phyloP scores from a whole-genome alignment of 2,888 invertebrate genomes.

The Hypselothyrea guttata region DNA sequence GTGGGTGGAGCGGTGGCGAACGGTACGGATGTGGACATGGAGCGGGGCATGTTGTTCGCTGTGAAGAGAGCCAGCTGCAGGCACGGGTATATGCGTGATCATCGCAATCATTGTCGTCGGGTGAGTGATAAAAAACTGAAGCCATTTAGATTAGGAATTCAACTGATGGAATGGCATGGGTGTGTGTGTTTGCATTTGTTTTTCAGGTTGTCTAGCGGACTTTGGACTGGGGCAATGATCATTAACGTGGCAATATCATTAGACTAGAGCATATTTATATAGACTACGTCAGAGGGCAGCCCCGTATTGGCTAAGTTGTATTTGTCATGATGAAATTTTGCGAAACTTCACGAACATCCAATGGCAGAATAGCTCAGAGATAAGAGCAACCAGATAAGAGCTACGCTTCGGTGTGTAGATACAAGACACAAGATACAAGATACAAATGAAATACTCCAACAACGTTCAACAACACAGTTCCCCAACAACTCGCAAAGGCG shows the following conservation, averaged over 20 bases:
- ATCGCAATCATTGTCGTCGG: slow-evolving; percentile 66
- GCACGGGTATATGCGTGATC: slow-evolving; percentile 55
- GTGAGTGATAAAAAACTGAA: slow-evolving; percentile 37
- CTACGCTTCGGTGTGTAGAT: too few species aligned
- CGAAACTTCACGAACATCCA: slow-evolving; percentile 8
- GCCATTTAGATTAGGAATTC: not conserved
- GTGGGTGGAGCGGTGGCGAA: slow-evolving; percentile 1
- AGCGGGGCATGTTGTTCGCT: slow-evolving; percentile 64
- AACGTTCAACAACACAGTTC: not conserved
- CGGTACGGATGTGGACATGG: slow-evolving; percentile 23
- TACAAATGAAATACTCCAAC: slow-evolving; percentile 1
- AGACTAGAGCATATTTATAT: slow-evolving; percentile 22
- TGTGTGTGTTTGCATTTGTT: too few species aligned
- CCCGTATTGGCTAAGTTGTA: not conserved
- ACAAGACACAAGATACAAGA: slow-evolving; percentile 4
- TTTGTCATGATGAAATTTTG: slow-evolving; percentile 12
- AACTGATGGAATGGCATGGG: not conserved
- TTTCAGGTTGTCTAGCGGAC: slow-evolving; percentile 47
- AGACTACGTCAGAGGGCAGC: slow-evolving; percentile 29
- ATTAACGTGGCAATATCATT: slow-evolving; percentile 1
- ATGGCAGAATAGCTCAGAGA: slow-evolving; percentile 1
- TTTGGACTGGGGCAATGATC: slow-evolving; percentile 19
- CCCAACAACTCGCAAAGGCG: slow-evolving; percentile 28
- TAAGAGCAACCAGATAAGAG: too few species aligned
- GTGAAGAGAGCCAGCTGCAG: slow-evolving; percentile 38